These are phyloP conservation scores for Smithornis capensis DNA, from an alignment of 2,113 vertebrate genomes.

Conservation along the genomic window DNA sequence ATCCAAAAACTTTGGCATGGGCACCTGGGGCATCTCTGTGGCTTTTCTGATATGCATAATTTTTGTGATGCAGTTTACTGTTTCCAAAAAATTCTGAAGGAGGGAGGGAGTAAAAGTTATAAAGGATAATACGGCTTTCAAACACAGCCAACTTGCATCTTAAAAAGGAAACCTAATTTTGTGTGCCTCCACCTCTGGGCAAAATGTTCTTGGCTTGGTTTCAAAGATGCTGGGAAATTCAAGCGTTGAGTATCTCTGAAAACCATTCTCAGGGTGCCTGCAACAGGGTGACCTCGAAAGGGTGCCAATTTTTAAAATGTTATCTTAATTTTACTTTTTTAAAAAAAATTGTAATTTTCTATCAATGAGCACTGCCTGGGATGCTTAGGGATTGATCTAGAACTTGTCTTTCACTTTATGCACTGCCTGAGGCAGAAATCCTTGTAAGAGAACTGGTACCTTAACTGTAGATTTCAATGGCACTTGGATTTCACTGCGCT, in stretches of 20 bases:
- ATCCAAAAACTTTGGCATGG: not conserved
- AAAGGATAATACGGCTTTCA: slow-evolving; percentile 19
- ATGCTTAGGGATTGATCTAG: not conserved
- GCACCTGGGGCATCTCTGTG: not conserved
- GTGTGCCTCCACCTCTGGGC: not conserved
- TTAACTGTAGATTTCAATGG: not conserved
- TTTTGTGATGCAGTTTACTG: not conserved
- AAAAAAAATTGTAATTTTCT: not conserved
- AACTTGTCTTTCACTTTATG: not conserved
- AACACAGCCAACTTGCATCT: not conserved
- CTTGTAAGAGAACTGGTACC: not conserved
- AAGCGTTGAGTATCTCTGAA: not conserved
- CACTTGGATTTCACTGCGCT: accelerated
- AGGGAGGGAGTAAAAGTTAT: not conserved
- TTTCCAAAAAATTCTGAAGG: slow-evolving; percentile 17
- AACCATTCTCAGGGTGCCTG: not conserved
- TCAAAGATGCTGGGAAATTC: not conserved
- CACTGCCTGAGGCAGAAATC: not conserved
- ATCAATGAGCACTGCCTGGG: not conserved
- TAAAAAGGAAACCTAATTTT: slow-evolving; percentile 6
- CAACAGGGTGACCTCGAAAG: not conserved
- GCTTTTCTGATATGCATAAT: not conserved
- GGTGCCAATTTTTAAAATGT: not conserved
- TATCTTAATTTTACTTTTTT: not conserved
- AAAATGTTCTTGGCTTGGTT: not conserved